Conservation (phyloP, 2,113 vertebrate species). For the Uria aalge region DNA sequence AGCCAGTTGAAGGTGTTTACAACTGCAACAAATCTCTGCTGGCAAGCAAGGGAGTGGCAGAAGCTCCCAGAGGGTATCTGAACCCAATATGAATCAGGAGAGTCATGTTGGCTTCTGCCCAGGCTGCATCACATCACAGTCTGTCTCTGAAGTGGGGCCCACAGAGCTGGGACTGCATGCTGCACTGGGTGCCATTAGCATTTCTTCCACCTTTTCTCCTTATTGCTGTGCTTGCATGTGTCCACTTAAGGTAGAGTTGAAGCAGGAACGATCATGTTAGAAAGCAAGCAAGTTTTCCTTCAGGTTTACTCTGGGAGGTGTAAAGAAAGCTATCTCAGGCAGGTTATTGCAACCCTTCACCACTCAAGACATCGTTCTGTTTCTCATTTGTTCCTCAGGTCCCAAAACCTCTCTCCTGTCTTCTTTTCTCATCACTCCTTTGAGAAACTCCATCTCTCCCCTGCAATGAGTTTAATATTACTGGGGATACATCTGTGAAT, state of each 20-base stretch:
- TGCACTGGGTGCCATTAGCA: rapidly evolving
- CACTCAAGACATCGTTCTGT: neutral
- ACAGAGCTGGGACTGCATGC: neutral
- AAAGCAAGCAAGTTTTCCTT: neutral
- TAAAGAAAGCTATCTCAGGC: neutral
- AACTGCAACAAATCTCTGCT: neutral
- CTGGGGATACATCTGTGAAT: neutral
- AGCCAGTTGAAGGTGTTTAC: neutral
- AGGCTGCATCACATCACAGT: neutral
- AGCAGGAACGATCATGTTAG: neutral
- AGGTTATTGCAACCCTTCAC: neutral
- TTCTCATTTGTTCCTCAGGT: neutral
- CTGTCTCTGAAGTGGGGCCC: neutral
- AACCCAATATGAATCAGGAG: neutral
- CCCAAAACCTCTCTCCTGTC: neutral
- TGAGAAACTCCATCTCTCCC: neutral
- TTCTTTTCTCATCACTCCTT: neutral
- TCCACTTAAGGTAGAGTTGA: neutral
- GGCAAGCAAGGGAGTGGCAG: neutral
- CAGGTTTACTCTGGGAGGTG: neutral
- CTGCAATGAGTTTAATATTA: neutral
- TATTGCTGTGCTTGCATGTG: neutral
- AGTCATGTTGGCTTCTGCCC: neutral
- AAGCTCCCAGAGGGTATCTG: neutral
- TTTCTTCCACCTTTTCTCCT: neutral